Base-by-base conservation (phyloP, 2,797 vertebrate species). In the Cirrhinus mrigala region DNA sequence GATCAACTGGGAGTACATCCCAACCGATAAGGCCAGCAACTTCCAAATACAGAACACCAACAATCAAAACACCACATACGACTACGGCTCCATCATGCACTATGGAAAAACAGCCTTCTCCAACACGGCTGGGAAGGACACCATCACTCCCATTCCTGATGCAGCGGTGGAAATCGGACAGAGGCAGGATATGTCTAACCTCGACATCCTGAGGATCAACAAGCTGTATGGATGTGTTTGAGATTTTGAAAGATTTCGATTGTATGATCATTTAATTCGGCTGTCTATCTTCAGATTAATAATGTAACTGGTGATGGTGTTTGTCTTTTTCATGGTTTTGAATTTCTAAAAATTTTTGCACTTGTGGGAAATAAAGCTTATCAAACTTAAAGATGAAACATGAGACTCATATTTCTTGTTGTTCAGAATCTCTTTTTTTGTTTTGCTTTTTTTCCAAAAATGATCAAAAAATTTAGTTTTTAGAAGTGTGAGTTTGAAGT, bases 71-170 rank as follows among this genome's bases (percentile, higher is more conserved):
- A 92, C 92, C 80, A 86, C 90, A 0, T 95, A 95, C 33, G 94
- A 95, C 87, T 95, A 95, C 33, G 79, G 87, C 62, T 95, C 95
- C 37, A 77, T 95, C 62, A 95, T 95, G 95, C 94, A 95, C 85
- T 95, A 95, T 12, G 89, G 91, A 79, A 90, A 33, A 40, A 84
- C 27, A 1, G 82, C 86, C 37, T 89, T 89, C 76, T 46, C 88
- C 22, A 82, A 48, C 20, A 9, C 56, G n/a, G 6, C 60, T 0
- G 83, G 83, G 27, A 22, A 20, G 70, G 64, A 87, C 20, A 89
- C 74, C 75, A 89, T 89, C 60, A 89, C 82, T 78, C 87, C 89
- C 48, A 84, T 87, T 74, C 85, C 89, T 20, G 5, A 86, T 74
- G 11, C 56, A 24, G 46, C 29, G 1, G 79, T 85, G n/a, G 0